These are phyloP conservation scores for Drosophila sturtevanti DNA, from an alignment of 1,140 invertebrate species.

Conservation along the genomic window DNA sequence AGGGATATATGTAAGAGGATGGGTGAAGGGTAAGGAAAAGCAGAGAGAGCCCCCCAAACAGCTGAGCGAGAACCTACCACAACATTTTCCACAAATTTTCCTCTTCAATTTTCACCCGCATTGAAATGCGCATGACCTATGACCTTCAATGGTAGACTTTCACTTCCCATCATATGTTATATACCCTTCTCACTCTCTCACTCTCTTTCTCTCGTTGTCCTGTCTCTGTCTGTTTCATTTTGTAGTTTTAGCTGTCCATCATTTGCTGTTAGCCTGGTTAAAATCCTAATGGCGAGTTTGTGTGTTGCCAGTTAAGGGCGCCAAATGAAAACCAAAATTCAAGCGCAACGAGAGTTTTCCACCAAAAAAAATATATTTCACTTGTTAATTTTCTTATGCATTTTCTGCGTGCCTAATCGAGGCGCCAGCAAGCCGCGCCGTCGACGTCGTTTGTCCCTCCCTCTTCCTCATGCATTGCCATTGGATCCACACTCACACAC, in stretches of 20 bases:
- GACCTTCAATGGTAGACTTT: conserved; percentile 54
- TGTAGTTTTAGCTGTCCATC: neutral
- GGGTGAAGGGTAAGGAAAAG: neutral
- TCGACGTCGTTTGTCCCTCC: conserved; percentile 57
- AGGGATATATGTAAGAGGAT: too few species aligned
- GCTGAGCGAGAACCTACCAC: conserved; percentile 63
- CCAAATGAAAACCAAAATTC: conserved; percentile 45
- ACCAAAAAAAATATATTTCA: neutral
- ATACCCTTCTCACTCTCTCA: neutral
- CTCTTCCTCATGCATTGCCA: neutral
- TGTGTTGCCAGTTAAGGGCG: conserved; percentile 75
- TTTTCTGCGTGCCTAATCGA: conserved; percentile 71
- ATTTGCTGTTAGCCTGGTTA: conserved; percentile 54
- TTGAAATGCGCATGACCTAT: conserved; percentile 60
- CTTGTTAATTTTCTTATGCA: conserved; percentile 4
- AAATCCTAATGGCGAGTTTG: conserved; percentile 81
- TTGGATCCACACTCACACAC: neutral
- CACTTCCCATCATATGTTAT: neutral
- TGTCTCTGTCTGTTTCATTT: neutral
- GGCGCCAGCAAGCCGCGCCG: conserved; percentile 76
- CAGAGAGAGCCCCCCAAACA: neutral
- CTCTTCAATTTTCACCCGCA: conserved; percentile 11
- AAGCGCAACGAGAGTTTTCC: neutral
- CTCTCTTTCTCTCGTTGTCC: neutral
- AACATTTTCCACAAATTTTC: conserved; percentile 42